Percentiles rank a stretch among this genome's conserved stretches.
phyloP scores from a whole-genome alignment of 1,140 invertebrate genomes.

The Scylla paramamosain region DNA sequence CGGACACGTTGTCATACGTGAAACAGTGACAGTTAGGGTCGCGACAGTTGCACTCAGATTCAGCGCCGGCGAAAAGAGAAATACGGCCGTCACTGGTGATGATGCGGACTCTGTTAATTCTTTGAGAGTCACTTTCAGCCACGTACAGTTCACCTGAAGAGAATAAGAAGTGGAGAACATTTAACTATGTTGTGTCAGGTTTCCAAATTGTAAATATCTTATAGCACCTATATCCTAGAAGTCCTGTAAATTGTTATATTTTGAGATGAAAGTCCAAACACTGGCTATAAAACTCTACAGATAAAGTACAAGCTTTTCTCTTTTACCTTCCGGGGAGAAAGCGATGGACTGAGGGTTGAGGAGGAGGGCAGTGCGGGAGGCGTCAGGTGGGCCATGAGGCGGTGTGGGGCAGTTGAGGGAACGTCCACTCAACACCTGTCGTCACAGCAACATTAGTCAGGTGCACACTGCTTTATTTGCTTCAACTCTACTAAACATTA shows the following conservation, averaged over 20 bases:
- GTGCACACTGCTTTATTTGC: no score
- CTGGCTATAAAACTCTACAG: no score
- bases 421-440: slow-evolving; percentile 91
- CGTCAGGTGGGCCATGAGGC: slow-evolving; percentile 83
- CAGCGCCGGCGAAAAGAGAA: slow-evolving; percentile 93
- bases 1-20: slow-evolving; percentile 88
- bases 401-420: slow-evolving; percentile 88
- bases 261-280: no score
- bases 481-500: no score
- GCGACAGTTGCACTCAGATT: slow-evolving; percentile 96
- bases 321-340: slow-evolving; percentile 89
- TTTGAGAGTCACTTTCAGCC: slow-evolving; percentile 96
- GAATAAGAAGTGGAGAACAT: neutral
- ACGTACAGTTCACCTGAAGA: slow-evolving; percentile 89
- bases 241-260: no score
- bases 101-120: slow-evolving; percentile 93
- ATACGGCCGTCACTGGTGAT: slow-evolving; percentile 96
- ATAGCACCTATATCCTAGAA: neutral
- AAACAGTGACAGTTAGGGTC: slow-evolving; percentile 84
- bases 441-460: neutral
- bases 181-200: neutral
- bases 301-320: no score
- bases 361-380: slow-evolving; percentile 92
- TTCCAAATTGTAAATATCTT: neutral
- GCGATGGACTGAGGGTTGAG: slow-evolving; percentile 96